Evolutionary conservation across 1,140 invertebrate species (phyloP).

Genomic region (Planococcus citri): DNA sequence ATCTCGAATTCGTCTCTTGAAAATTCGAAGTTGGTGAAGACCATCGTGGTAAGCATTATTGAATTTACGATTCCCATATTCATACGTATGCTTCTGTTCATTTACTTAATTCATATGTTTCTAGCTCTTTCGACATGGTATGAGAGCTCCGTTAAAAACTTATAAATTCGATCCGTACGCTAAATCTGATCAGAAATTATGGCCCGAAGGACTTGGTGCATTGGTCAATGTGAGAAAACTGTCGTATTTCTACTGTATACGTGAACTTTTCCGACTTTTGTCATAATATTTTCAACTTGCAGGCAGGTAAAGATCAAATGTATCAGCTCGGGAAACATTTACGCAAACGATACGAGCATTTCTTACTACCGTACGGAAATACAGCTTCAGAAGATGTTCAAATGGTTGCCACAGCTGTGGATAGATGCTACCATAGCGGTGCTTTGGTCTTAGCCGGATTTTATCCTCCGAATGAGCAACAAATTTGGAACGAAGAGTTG

Average conservation of each 20-base stretch:
- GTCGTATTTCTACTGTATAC: background rate
- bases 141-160: conserved; percentile 24
- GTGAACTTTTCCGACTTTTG: too few species aligned
- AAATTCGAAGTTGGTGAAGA: too few species aligned
- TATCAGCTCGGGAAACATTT: background rate
- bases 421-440: conserved; percentile 17
- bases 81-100: too few species aligned
- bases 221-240: background rate
- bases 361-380: background rate
- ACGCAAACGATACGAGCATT: background rate
- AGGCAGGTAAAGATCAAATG: background rate
- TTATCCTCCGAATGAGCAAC: conserved; percentile 21
- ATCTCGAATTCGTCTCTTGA: too few species aligned
- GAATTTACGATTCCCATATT: too few species aligned
- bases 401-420: background rate
- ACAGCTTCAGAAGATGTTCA: conserved; percentile 11
- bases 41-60: too few species aligned
- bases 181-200: background rate
- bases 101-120: background rate
- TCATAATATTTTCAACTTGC: background rate
- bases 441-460: conserved; percentile 20
- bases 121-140: conserved; percentile 23
- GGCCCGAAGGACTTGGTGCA: background rate
- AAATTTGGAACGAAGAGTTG: conserved; percentile 20
- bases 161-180: conserved; percentile 15